Evolutionary conservation across 1,140 invertebrate species (phyloP).

Genomic region (Aphelinus atriplicis): DNA sequence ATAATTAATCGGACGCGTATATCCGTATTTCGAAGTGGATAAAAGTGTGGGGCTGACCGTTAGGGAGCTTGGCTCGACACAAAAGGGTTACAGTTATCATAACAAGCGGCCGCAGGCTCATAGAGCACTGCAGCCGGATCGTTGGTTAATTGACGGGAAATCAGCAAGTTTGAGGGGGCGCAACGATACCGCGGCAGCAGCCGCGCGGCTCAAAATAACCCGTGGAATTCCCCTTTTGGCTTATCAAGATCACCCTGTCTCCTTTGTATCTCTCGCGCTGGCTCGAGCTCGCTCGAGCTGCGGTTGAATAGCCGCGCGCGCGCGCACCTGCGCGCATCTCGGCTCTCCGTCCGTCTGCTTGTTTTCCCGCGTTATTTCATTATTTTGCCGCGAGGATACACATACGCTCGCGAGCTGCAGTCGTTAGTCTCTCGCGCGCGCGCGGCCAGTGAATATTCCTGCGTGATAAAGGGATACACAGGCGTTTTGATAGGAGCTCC

Average conservation of each 20-base stretch:
- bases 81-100: conserved; percentile 7
- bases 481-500: background rate
- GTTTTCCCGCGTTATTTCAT: conserved; percentile 55
- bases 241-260: conserved; percentile 36
- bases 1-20: too few relatives aligned
- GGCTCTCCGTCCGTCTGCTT: too few relatives aligned
- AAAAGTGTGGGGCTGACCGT: too few relatives aligned
- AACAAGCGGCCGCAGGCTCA: background rate
- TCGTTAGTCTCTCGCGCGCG: conserved; percentile 26
- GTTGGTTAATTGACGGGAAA: conserved; percentile 6
- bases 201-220: background rate
- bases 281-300: background rate
- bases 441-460: conserved; percentile 9
- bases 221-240: conserved; percentile 12
- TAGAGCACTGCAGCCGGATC: background rate
- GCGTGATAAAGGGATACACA: conserved; percentile 17
- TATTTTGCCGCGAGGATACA: conserved; percentile 50
- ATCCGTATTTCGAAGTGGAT: too few relatives aligned
- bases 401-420: conserved; percentile 36
- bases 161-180: background rate
- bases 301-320: conserved; percentile 16
- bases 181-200: too few relatives aligned
- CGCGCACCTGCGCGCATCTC: background rate
- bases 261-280: conserved; percentile 26
- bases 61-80: too few relatives aligned